Evolutionary conservation across 1,140 invertebrate species (phyloP).

Genomic region (Vanessa tameamea): DNA sequence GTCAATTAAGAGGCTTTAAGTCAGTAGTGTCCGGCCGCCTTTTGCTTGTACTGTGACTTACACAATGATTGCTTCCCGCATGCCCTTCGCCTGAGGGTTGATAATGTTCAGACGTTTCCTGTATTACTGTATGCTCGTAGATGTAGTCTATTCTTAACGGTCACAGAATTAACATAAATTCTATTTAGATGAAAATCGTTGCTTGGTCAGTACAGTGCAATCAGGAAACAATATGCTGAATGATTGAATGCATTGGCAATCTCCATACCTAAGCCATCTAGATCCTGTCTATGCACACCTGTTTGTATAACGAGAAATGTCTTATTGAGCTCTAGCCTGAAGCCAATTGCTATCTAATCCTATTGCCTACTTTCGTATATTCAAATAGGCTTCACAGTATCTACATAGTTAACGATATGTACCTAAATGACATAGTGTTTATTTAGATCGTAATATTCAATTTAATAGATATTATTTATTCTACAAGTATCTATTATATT

Average conservation of each 20-base stretch:
- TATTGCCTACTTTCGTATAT: slow-evolving; percentile 33
- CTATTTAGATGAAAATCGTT: slow-evolving; percentile 67
- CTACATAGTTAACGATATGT: not conserved
- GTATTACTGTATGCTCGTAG: slow-evolving; percentile 60
- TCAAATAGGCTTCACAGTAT: not conserved
- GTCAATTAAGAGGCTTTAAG: slow-evolving; percentile 66
- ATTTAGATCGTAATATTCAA: not conserved
- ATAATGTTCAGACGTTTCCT: slow-evolving; percentile 72
- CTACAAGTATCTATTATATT: not conserved
- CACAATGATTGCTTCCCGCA: slow-evolving; percentile 68
- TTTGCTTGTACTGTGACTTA: slow-evolving; percentile 70
- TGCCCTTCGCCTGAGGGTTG: slow-evolving; percentile 65
- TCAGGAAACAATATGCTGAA: slow-evolving; percentile 61
- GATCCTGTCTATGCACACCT: slow-evolving; percentile 36
- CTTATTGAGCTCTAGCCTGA: slow-evolving; percentile 35
- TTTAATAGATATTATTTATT: not conserved
- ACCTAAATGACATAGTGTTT: not conserved
- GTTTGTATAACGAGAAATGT: slow-evolving; percentile 39
- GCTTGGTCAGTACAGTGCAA: slow-evolving; percentile 54
- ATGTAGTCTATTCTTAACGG: slow-evolving; percentile 60
- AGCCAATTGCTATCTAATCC: slow-evolving; percentile 29
- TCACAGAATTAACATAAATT: slow-evolving; percentile 73
- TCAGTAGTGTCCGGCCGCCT: slow-evolving; percentile 61
- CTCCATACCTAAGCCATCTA: slow-evolving; percentile 38
- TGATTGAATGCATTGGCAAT: slow-evolving; percentile 53